A percentile compares a stretch with the other conserved stretches of the same genome.
phyloP scores from a whole-genome alignment of 92 coral and sea anemone genomes.

The Bergia sp. region DNA sequence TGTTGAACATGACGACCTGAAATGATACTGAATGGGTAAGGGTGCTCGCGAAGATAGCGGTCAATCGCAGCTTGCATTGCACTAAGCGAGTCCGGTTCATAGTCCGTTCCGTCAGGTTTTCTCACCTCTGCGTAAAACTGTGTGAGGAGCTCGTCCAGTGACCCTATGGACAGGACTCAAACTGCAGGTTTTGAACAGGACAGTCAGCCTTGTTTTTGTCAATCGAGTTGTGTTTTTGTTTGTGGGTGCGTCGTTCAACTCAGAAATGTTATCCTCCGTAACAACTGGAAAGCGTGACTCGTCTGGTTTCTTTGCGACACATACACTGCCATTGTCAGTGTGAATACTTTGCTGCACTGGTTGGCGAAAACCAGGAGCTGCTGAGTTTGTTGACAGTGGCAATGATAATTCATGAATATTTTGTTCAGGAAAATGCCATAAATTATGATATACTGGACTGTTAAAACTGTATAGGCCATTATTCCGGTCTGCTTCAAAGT shows the following conservation, averaged over 20 bases:
- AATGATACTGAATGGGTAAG: slow-evolving; percentile 43
- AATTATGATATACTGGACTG: too few species aligned
- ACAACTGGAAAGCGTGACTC: slow-evolving; percentile 6
- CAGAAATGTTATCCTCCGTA: not conserved
- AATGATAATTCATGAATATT: too few species aligned
- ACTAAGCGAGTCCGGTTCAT: slow-evolving; percentile 61
- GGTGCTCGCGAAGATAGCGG: slow-evolving; percentile 35
- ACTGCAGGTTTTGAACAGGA: not conserved
- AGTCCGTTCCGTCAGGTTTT: slow-evolving; percentile 57
- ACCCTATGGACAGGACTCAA: not conserved
- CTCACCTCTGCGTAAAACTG: slow-evolving; percentile 28
- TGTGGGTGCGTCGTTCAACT: not conserved
- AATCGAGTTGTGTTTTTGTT: not conserved
- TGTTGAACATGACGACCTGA: slow-evolving; percentile 34
- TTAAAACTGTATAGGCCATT: too few species aligned
- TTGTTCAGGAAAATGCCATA: too few species aligned
- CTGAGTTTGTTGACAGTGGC: too few species aligned
- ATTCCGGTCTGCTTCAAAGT: too few species aligned
- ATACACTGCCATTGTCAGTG: too few species aligned
- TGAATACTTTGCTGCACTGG: too few species aligned
- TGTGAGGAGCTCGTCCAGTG: not conserved
- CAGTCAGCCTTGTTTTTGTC: not conserved
- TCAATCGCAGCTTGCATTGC: slow-evolving; percentile 56
- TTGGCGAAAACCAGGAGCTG: too few species aligned
- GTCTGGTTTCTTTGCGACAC: not conserved